These are phyloP conservation scores for Plusia festucae DNA, from an alignment of 2,888 invertebrate species.

Conservation along the genomic window DNA sequence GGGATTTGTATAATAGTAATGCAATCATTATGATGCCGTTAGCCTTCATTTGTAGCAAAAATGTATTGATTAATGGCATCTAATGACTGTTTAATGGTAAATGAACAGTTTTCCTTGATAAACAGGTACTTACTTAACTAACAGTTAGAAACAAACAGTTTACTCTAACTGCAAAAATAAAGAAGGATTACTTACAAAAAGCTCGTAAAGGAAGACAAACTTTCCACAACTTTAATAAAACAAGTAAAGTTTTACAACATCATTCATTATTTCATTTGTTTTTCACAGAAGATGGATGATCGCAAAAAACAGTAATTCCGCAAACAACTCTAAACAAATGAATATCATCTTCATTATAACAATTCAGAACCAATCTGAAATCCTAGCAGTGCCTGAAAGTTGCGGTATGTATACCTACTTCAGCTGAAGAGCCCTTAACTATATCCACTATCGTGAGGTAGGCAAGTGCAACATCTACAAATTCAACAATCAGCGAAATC, in stretches of 20 bases:
- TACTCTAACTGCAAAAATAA: no score
- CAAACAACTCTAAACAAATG: constrained; percentile 21
- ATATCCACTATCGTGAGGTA: constrained; percentile 72
- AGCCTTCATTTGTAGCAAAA: no score
- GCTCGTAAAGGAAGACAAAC: constrained; percentile 1
- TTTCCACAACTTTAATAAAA: background rate
- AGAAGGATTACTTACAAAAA: background rate
- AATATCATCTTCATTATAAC: constrained; percentile 53
- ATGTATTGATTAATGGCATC: no score
- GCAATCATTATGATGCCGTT: no score
- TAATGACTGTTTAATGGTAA: no score
- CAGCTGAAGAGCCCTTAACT: constrained; percentile 69
- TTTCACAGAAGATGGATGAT: background rate
- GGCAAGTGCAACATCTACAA: constrained; percentile 73
- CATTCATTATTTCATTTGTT: background rate
- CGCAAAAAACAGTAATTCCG: background rate
- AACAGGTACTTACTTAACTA: no score
- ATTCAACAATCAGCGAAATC: constrained; percentile 53
- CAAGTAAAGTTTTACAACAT: background rate
- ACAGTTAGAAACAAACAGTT: no score
- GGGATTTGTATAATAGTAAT: no score
- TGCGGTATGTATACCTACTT: constrained; percentile 71
- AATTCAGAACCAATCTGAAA: constrained; percentile 56
- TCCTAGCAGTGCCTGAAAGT: constrained; percentile 61
- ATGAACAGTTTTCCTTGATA: no score